A percentile compares a stretch with the other conserved stretches of the same genome.
These are phyloP conservation scores for Cyrtonyx montezumae DNA, from an alignment of 2,113 vertebrate genomes.

Conservation along the genomic window DNA sequence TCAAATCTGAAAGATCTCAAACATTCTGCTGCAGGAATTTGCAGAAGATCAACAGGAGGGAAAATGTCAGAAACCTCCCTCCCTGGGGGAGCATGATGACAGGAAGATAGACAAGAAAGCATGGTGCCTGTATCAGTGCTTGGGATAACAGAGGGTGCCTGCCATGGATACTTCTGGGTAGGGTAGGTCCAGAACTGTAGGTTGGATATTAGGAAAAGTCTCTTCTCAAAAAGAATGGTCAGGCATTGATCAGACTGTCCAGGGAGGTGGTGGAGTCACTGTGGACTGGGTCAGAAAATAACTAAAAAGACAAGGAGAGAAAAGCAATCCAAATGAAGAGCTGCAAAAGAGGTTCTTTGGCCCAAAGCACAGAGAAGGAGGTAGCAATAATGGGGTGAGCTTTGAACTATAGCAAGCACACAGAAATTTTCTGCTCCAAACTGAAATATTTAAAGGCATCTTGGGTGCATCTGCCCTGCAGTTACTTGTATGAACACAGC, in stretches of 20 bases:
- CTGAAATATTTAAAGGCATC: conserved; percentile 20
- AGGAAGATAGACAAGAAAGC: neutral
- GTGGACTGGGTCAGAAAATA: neutral
- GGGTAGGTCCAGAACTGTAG: neutral
- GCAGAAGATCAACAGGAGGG: neutral
- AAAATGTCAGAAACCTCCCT: neutral
- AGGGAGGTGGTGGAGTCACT: neutral
- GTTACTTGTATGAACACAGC: neutral
- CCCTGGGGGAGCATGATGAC: neutral
- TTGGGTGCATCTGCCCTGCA: conserved; percentile 32
- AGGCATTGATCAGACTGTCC: too few species aligned
- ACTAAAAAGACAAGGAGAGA: neutral
- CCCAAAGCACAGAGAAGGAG: neutral
- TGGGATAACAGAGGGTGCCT: neutral
- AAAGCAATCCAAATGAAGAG: neutral
- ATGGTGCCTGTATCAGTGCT: accelerated
- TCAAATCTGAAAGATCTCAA: neutral
- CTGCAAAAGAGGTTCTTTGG: neutral
- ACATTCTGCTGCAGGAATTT: neutral
- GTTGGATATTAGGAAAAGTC: too few species aligned
- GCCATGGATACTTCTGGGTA: neutral
- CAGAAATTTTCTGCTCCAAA: neutral
- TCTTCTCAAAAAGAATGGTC: too few species aligned
- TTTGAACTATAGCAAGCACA: neutral
- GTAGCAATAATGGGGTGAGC: neutral